phyloP scores from a whole-genome alignment of 2,888 invertebrate genomes.

The Steromphala cineraria region DNA sequence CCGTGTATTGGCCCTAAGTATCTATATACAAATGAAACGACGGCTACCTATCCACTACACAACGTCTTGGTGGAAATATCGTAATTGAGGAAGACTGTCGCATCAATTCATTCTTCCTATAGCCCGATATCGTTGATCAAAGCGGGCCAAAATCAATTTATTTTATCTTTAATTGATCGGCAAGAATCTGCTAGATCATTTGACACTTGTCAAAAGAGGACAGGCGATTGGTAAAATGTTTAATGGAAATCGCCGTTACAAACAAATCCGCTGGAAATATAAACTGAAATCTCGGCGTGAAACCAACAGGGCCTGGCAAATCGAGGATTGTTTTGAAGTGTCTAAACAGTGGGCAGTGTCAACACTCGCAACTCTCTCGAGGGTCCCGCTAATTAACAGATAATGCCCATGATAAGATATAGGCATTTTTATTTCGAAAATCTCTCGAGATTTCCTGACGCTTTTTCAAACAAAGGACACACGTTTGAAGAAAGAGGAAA shows the following conservation, averaged over 20 bases:
- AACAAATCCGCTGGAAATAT: slow-evolving; percentile 4
- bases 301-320: not conserved
- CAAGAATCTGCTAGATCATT: slow-evolving; percentile 6
- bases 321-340: slow-evolving; percentile 13
- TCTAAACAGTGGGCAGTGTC: not conserved
- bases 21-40: not conserved
- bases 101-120: slow-evolving; percentile 11
- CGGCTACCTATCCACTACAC: not conserved
- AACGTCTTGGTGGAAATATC: not conserved
- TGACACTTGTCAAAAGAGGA: slow-evolving; percentile 13
- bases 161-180: slow-evolving; percentile 19
- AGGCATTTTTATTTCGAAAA: not conserved
- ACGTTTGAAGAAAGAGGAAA: not conserved
- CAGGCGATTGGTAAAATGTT: slow-evolving; percentile 10
- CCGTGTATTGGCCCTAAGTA: not conserved
- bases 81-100: slow-evolving; percentile 1
- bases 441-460: no score
- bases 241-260: not conserved
- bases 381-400: slow-evolving; percentile 8
- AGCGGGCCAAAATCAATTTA: slow-evolving; percentile 14
- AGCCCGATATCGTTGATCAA: slow-evolving; percentile 7
- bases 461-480: no score
- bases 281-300: not conserved
- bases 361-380: not conserved
- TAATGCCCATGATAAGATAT: slow-evolving; percentile 9